Evolutionary conservation across 1,140 invertebrate genomes (phyloP).

Genomic region (Drosophila sechellia): DNA sequence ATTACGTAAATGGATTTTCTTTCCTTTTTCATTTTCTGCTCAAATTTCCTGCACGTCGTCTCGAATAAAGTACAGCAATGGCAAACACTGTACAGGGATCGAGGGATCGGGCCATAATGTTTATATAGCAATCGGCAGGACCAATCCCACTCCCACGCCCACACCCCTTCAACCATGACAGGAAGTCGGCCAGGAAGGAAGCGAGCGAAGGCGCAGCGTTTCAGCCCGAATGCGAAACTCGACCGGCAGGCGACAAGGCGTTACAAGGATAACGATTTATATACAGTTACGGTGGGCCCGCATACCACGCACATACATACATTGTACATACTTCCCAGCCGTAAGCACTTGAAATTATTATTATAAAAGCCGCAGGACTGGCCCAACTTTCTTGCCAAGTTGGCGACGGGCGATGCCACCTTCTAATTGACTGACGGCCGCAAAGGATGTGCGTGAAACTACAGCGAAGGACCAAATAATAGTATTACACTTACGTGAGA

Average conservation of each 20-base stretch:
- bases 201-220: slow-evolving; percentile 54
- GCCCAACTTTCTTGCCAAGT: slow-evolving; percentile 59
- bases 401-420: slow-evolving; percentile 61
- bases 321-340: slow-evolving; percentile 22
- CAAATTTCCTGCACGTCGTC: slow-evolving; percentile 78
- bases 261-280: not conserved
- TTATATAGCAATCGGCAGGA: slow-evolving; percentile 62
- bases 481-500: not conserved
- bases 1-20: slow-evolving; percentile 82
- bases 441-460: not conserved
- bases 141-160: not conserved
- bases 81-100: slow-evolving; percentile 30
- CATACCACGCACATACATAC: slow-evolving; percentile 7
- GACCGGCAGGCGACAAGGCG: slow-evolving; percentile 41
- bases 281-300: slow-evolving; percentile 28
- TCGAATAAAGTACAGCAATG: slow-evolving; percentile 53
- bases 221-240: slow-evolving; percentile 39
- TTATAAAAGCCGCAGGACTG: slow-evolving; percentile 44
- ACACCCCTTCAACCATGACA: slow-evolving; percentile 64
- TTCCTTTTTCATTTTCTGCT: slow-evolving; percentile 38
- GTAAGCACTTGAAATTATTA: slow-evolving; percentile 56
- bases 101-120: slow-evolving; percentile 49
- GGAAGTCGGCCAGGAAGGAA: slow-evolving; percentile 76
- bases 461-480: slow-evolving; percentile 3
- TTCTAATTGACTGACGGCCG: slow-evolving; percentile 65